These are phyloP conservation scores for Epinephelus malabaricus DNA, from an alignment of 2,797 vertebrate genomes.

Conservation along the genomic window DNA sequence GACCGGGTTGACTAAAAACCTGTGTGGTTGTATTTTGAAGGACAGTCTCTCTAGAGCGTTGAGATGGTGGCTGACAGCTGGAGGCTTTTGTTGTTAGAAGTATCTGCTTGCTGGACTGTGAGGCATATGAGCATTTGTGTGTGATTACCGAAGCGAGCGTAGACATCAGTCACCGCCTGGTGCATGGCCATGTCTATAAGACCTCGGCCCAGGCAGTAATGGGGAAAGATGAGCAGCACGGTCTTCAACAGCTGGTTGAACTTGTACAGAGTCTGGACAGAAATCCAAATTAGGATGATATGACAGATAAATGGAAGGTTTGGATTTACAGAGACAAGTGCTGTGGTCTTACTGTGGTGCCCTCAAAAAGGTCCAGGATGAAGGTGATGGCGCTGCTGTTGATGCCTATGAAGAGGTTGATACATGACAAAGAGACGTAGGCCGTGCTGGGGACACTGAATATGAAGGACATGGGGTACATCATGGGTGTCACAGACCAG, in stretches of 20 bases:
- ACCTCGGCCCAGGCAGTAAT: conserved; percentile 95
- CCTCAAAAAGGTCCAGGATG: conserved; percentile 94
- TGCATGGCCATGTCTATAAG: conserved; percentile 96
- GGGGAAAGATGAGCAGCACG: conserved; percentile 91
- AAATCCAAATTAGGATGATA: conserved; percentile 25
- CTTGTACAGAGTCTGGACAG: conserved; percentile 87
- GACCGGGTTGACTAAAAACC: no score
- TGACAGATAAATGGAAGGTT: neutral
- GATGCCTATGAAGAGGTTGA: conserved; percentile 97
- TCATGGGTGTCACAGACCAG: conserved; percentile 97
- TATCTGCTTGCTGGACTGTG: conserved; percentile 4
- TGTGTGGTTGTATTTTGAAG: no score
- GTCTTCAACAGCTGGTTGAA: conserved; percentile 91
- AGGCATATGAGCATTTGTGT: neutral
- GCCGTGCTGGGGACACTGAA: conserved; percentile 96
- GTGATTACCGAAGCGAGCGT: conserved; percentile 91
- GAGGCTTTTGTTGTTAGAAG: conserved; percentile 4
- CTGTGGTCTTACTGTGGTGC: conserved; percentile 83
- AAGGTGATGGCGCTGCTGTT: conserved; percentile 96
- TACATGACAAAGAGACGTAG: conserved; percentile 93
- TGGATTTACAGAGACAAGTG: neutral
- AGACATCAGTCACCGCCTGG: conserved; percentile 93
- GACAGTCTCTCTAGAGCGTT: neutral
- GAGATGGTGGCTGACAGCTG: conserved; percentile 13
- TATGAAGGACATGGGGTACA: conserved; percentile 94